These are phyloP conservation scores for Papilio elwesi DNA, from an alignment of 2,888 invertebrate species.

Conservation along the genomic window DNA sequence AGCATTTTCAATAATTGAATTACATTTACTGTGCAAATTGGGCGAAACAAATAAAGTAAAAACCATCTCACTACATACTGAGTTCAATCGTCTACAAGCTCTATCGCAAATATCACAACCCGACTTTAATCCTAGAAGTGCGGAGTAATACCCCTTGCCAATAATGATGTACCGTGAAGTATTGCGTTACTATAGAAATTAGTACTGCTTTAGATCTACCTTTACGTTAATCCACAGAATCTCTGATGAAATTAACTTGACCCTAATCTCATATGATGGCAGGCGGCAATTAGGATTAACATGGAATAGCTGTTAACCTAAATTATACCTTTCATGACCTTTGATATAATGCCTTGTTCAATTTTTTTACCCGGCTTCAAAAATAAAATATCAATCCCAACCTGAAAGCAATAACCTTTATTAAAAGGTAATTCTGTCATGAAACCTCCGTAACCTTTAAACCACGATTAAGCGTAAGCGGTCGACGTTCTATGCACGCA, in stretches of 20 bases:
- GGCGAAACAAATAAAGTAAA: too few species aligned
- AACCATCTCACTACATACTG: too few species aligned
- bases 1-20: too few species aligned
- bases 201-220: background rate
- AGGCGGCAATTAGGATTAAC: background rate
- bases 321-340: background rate
- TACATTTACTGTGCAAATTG: too few species aligned
- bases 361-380: background rate
- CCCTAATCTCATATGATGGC: background rate
- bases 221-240: background rate
- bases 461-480: slow-evolving; percentile 1
- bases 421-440: slow-evolving; percentile 9
- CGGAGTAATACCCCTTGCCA: too few species aligned
- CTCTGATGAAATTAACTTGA: background rate
- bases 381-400: background rate
- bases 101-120: too few species aligned
- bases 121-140: too few species aligned
- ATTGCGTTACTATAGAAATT: background rate
- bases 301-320: background rate
- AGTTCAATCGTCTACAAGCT: too few species aligned
- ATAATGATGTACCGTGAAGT: background rate
- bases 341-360: too few species aligned
- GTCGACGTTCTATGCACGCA: background rate
- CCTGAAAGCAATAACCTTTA: background rate
- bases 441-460: background rate